phyloP scores from a whole-genome alignment of 2,888 invertebrate genomes.

The Netelia inedita region DNA sequence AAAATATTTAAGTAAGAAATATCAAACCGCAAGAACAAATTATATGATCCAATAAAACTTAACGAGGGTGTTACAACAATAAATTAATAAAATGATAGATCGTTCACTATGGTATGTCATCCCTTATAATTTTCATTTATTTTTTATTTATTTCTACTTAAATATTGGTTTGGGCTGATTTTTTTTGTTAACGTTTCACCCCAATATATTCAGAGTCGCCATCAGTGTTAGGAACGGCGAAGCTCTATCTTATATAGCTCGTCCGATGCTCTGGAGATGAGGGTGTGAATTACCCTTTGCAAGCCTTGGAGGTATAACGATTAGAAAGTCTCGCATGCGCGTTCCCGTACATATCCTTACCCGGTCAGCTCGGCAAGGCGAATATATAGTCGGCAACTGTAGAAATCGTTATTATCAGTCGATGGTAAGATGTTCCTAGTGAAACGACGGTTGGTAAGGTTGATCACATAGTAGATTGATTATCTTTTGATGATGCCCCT shows the following conservation, averaged over 20 bases:
- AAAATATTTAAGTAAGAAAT: too few relatives aligned
- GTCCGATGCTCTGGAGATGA: not conserved
- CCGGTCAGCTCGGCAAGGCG: not conserved
- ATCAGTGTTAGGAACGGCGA: conserved; percentile 22
- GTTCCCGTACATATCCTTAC: not conserved
- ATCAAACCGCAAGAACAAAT: too few relatives aligned
- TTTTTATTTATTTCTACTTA: not conserved
- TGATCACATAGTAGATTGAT: too few relatives aligned
- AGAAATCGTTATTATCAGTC: not conserved
- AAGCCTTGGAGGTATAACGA: not conserved
- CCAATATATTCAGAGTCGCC: conserved; percentile 10
- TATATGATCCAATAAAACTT: too few relatives aligned
- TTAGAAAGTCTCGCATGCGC: not conserved
- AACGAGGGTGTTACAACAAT: too few relatives aligned
- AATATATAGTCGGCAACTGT: not conserved
- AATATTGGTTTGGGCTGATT: not conserved
- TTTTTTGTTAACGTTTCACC: not conserved
- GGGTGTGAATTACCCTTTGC: not conserved
- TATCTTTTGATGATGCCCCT: too few relatives aligned
- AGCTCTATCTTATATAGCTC: not conserved
- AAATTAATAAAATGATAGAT: too few relatives aligned
- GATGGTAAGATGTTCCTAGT: not conserved
- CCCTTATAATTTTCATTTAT: too few relatives aligned
- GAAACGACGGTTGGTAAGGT: too few relatives aligned
- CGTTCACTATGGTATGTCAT: too few relatives aligned